Base-by-base conservation (phyloP, 1,140 invertebrate genomes). In the Solen grandis region DNA sequence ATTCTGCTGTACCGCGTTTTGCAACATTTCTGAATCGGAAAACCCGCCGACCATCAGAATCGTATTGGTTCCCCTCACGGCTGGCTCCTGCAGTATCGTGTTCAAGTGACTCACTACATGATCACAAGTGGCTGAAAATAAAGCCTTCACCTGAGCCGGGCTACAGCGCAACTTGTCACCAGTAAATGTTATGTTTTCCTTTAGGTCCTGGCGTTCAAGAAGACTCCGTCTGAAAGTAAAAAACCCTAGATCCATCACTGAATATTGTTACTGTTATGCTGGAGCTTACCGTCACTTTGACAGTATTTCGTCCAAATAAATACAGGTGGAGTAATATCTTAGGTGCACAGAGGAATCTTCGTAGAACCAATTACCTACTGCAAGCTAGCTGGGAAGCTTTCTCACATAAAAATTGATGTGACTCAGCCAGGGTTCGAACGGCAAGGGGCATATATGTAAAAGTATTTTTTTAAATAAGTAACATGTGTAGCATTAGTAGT, bases 11-110 rank as follows among this genome's bases (percentile, higher is more conserved):
- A 87, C 38, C 0, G 70, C 70, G 10, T 84, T 63, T 29, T 76
- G 81, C 5, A 87, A 66, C 29, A 87, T 73, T 22, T 72, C 54
- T 4, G 77, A 84, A 25, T 87, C 84, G 1, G 84, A 83, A 29
- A 81, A 87, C 3, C 86, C 86, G 4, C 86, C 86, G 16, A 87
- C 86, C 66, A 85, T 72, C 22, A 84, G 60, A 13, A 84, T 75
- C 0, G 72, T 69, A 27, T 70, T 57, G 8, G 63, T 41, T 4
- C 72, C 65, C 35, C 16, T 0, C 14, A 75, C 55, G 16, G 25
- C 55, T 0, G 36, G 33, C 5, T 72, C 68, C 1, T 57, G 5
- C 5, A 87, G 57, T 25, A 85, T 41, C 4, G 68, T 38, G 5
- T 76, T 65, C 1, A 87, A n/a, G 50, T 85, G 84, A 5, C 41